phyloP scores from a whole-genome alignment of 2,888 invertebrate genomes.

The Drosophila histrio region DNA sequence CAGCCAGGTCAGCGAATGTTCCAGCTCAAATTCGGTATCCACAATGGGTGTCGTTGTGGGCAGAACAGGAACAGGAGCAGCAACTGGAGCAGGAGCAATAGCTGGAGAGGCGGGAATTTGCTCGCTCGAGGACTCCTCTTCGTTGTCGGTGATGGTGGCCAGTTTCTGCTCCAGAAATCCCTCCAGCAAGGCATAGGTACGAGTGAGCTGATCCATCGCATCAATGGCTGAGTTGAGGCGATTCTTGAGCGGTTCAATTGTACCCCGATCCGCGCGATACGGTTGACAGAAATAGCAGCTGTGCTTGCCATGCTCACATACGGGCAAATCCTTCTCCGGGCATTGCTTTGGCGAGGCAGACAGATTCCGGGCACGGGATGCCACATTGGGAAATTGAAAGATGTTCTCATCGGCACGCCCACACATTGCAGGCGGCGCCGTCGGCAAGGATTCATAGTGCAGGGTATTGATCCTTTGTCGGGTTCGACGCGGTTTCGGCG shows the following conservation, averaged over 20 bases:
- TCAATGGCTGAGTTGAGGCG: conserved; percentile 86
- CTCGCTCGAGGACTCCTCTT: conserved; percentile 37
- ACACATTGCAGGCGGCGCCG: conserved; percentile 77
- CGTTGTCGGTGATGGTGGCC: conserved; percentile 67
- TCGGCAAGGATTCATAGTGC: conserved; percentile 74
- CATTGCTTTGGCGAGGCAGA: conserved; percentile 72
- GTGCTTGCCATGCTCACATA: conserved; percentile 66
- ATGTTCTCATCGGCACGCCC: conserved; percentile 69
- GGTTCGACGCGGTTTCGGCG: conserved; percentile 65
- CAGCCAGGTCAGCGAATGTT: conserved; percentile 86
- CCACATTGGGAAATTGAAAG: conserved; percentile 77
- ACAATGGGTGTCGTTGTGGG: neutral
- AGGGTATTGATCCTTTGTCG: conserved; percentile 47
- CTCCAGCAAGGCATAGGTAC: conserved; percentile 90
- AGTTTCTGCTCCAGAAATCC: conserved; percentile 86
- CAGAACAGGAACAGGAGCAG: neutral
- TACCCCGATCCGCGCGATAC: conserved; percentile 80
- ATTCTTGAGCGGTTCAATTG: conserved; percentile 84
- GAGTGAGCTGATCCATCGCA: conserved; percentile 91
- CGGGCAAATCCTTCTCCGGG: conserved; percentile 71
- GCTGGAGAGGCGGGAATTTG: neutral
- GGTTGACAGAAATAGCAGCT: conserved; percentile 75
- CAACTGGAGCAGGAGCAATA: neutral
- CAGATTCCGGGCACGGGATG: conserved; percentile 66
- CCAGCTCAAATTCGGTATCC: conserved; percentile 82